phyloP scores from a whole-genome alignment of 2,888 invertebrate genomes.

The Drosophila glabriapex region DNA sequence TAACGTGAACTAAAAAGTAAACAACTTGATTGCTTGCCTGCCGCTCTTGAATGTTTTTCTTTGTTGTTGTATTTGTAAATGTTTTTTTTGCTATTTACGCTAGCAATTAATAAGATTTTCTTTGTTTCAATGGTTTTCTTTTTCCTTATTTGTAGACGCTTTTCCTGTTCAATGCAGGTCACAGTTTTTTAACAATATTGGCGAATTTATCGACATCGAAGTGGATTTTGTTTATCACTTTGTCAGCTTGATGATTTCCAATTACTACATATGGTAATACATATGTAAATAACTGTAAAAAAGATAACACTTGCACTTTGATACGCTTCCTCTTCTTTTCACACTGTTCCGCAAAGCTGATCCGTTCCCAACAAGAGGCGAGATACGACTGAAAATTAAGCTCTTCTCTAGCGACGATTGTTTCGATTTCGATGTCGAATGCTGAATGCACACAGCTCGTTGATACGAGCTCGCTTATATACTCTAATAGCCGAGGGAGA shows the following conservation, averaged over 20 bases:
- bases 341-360: constrained; percentile 19
- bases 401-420: constrained; percentile 36
- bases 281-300: constrained; percentile 19
- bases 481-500: constrained; percentile 17
- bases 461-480: constrained; percentile 54
- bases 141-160: constrained; percentile 36
- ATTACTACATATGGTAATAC: constrained; percentile 20
- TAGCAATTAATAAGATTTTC: background rate
- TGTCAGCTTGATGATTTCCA: constrained; percentile 12
- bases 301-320: constrained; percentile 9
- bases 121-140: constrained; percentile 7
- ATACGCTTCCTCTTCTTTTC: constrained; percentile 39
- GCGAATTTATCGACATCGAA: constrained; percentile 84
- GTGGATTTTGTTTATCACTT: constrained; percentile 62
- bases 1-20: constrained; percentile 69
- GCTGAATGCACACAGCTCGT: constrained; percentile 57
- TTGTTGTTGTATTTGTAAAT: constrained; percentile 7
- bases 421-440: constrained; percentile 50
- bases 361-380: constrained; percentile 57
- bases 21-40: constrained; percentile 48
- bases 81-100: constrained; percentile 12
- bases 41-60: constrained; percentile 8
- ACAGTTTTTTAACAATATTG: constrained; percentile 80
- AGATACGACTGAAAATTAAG: constrained; percentile 58
- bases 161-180: constrained; percentile 83